Evolutionary conservation across 2,888 invertebrate species (phyloP), one percentile per base, ranked within the genome.

Genomic region (Aplocera efformata): DNA sequence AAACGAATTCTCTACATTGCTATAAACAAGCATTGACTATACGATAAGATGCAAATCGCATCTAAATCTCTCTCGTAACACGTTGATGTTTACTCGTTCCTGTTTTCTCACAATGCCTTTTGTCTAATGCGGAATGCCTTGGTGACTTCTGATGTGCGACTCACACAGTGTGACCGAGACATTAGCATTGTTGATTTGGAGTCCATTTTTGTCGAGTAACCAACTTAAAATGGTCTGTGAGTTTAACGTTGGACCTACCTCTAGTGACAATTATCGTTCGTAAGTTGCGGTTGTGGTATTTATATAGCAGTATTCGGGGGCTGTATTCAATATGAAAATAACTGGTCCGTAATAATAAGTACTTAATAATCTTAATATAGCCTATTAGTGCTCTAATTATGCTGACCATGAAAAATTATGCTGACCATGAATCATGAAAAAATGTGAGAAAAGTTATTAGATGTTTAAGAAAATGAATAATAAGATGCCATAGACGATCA

Each of bases 31-130:
- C 60, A 55, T 42, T 67, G 73, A 78, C 77, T 68, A 60, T 53
- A 42, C 58, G 75, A 78, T 78, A 77, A 73, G 63, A 57, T 57
- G 63, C 64, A 72, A 76, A 64, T 67, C 71, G 63, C 66, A 65
- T 69, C 74, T 75, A 71, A 74, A 73, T 78, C 70, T 75, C 68
- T 63, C 61, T 60, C 56, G 67, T 65, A 70, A 67, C 63, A 64
- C 64, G 59, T 55, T 54, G 64, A 62, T 71, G 64, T 74, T 75
- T 67, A 71, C 67, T 58, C 72, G 69, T 65, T 63, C 64, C 64
- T 53, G 58, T 79, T 76, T 70, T 62, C 63, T 65, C 55, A 77
- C 77, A 80, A 82, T 78, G 75, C 48, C 72, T 72, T 77, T 82
- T 80, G 76, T 78, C 67, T 75, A 67, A 62, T 52, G 58, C 56